phyloP scores from a whole-genome alignment of 1,140 invertebrate genomes.

The Drosophila sp. region DNA sequence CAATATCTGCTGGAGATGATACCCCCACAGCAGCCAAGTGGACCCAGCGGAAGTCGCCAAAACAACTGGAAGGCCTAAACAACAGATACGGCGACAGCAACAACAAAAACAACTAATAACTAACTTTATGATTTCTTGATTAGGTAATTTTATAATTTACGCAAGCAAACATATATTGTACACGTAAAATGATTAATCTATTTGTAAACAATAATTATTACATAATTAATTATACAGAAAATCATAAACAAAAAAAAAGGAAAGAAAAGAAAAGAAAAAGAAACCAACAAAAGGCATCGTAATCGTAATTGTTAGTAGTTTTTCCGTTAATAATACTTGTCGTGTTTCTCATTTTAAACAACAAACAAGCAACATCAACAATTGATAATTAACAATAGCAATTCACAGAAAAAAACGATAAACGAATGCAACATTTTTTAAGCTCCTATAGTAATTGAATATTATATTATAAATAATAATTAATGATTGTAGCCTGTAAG shows the following conservation, averaged over 20 bases:
- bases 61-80: constrained; percentile 84
- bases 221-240: constrained; percentile 70
- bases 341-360: constrained; percentile 56
- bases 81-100: constrained; percentile 15
- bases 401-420: constrained; percentile 34
- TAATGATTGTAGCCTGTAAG: constrained; percentile 48
- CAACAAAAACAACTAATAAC: constrained; percentile 49
- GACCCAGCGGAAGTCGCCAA: constrained; percentile 80
- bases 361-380: constrained; percentile 33
- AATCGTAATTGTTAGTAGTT: constrained; percentile 72
- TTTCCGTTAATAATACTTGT: constrained; percentile 58
- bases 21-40: constrained; percentile 88
- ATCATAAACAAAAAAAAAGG: constrained; percentile 40
- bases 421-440: constrained; percentile 62
- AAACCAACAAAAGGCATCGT: constrained; percentile 46
- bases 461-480: constrained; percentile 49
- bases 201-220: constrained; percentile 77
- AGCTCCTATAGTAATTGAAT: constrained; percentile 80
- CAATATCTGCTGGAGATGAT: constrained; percentile 99
- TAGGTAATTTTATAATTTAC: constrained; percentile 80
- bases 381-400: constrained; percentile 34
- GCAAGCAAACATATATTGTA: constrained; percentile 59
- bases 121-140: constrained; percentile 68
- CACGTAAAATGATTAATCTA: constrained; percentile 74
- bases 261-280: constrained; percentile 18